A percentile compares a stretch with the other conserved stretches of the same genome.
Evolutionary conservation across 1,140 invertebrate species (phyloP).

Genomic region (Portunus trituberculatus): DNA sequence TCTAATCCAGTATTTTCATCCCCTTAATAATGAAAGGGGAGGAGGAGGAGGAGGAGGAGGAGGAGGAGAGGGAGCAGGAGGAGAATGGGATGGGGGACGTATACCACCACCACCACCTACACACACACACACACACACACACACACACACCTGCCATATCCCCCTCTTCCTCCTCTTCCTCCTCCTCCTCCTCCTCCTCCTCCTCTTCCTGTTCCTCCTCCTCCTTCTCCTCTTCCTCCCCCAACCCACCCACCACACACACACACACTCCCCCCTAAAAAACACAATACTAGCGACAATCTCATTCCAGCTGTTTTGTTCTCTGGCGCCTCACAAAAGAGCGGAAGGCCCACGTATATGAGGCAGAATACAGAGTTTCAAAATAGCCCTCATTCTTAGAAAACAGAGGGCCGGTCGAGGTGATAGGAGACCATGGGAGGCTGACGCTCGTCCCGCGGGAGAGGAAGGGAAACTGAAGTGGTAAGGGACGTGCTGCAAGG

Average conservation of each 20-base stretch:
- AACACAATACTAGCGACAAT: conserved; percentile 2
- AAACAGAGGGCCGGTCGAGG: not conserved
- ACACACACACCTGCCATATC: not conserved
- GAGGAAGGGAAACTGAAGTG: not conserved
- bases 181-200: no score
- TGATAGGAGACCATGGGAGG: not conserved
- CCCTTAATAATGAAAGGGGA: not conserved
- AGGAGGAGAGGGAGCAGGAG: not conserved
- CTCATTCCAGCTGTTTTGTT: conserved; percentile 22
- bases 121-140: not conserved
- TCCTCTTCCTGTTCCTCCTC: no score
- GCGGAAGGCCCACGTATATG: not conserved
- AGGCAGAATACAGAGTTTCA: conserved; percentile 21
- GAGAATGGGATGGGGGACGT: not conserved
- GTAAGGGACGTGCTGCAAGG: not conserved
- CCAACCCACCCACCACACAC: no score
- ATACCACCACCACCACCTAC: not conserved
- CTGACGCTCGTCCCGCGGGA: not conserved
- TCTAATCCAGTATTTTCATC: not conserved
- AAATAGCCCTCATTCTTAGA: conserved; percentile 22
- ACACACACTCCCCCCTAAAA: not conserved
- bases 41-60: not conserved
- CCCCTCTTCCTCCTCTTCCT: no score
- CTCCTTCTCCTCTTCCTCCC: no score
- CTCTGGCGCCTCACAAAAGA: conserved; percentile 18